A percentile compares a stretch with the other conserved stretches of the same genome.
These are phyloP conservation scores for Gallinago jamesoni DNA, from an alignment of 2,113 vertebrate species.

Conservation along the genomic window DNA sequence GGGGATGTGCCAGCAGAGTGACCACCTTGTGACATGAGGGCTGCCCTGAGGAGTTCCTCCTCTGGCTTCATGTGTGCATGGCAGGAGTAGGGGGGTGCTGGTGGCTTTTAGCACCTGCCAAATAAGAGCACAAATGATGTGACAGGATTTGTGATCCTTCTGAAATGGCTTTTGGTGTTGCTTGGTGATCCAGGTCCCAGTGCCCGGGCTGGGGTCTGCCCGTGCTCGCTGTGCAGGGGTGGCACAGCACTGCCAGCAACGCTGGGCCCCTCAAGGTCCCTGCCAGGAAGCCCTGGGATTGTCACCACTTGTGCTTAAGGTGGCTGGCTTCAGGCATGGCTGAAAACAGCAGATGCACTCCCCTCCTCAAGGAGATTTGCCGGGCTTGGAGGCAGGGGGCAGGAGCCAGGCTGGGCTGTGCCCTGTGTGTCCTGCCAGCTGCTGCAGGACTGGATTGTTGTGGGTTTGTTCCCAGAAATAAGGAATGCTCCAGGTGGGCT, in stretches of 20 bases:
- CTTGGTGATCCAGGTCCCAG: neutral
- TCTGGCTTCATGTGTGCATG: neutral
- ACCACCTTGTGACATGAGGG: rapidly evolving
- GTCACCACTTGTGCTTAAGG: neutral
- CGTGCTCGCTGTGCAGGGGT: neutral
- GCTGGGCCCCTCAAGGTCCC: neutral
- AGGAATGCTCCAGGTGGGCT: neutral
- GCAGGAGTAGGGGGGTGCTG: neutral
- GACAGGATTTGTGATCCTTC: neutral
- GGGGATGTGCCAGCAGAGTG: neutral
- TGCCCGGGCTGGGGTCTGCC: neutral
- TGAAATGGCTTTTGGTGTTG: rapidly evolving
- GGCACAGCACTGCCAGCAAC: rapidly evolving
- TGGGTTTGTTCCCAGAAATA: neutral
- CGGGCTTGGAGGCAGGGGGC: neutral
- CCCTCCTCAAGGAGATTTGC: neutral
- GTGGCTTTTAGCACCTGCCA: neutral
- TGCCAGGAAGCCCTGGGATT: neutral
- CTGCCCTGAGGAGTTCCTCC: neutral
- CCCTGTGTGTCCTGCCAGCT: neutral
- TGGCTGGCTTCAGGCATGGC: neutral
- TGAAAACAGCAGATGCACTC: neutral
- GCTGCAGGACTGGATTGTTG: neutral
- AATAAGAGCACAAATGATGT: neutral
- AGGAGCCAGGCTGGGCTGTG: neutral